Evolutionary conservation across 2,888 invertebrate species (phyloP), one percentile per base, ranked within the genome.

Genomic region (Orthosia incerta): DNA sequence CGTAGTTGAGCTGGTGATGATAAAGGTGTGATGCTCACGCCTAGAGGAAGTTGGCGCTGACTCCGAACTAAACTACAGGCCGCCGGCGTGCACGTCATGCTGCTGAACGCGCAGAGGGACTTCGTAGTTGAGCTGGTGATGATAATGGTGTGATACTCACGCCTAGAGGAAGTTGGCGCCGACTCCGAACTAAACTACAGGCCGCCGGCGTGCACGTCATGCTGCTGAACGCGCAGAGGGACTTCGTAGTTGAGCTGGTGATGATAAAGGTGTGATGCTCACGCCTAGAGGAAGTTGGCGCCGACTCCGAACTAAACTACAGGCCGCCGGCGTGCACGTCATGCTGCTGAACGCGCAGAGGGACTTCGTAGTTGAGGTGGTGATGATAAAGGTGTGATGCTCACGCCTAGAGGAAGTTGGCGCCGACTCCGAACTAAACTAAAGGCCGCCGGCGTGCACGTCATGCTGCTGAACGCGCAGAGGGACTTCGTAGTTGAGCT

Each of bases 251-350:
- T 26, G 26, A 26, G 26, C 26, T 26, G 26, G 26, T 26, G 26
- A 26, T 26, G 26, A 26, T 26, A 4, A 26, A 3, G 26, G 4
- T 26, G 13, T 7, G 45, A 11, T n/a, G 65, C 80, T 67, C 45
- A 74, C 66, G 48, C 9, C 72, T 85, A 86, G 23, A 98, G 96
- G 94, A 98, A 98, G 88, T 98, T 97, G 56, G 98, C 97, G 48
- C 98, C 98, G 85, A 99, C 97, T 53, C 99, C 99, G 91, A n/a
- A n/a, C n/a, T n/a, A n/a, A 99, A 97, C 94, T 99, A 98, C 87
- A 99, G 97, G 59, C 98, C 98, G 15, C 71, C 53, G 11, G 86
- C 71, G 55, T 79, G 68, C 97, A 97, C 66, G 97, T 95, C 50
- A 12, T 50, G 50, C 50, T 18, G 50, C 50, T 18, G 16, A 5